Evolutionary conservation across 2,797 vertebrate species (phyloP), one percentile per base, ranked within the genome.

Genomic region (Myiothlypis coronata): DNA sequence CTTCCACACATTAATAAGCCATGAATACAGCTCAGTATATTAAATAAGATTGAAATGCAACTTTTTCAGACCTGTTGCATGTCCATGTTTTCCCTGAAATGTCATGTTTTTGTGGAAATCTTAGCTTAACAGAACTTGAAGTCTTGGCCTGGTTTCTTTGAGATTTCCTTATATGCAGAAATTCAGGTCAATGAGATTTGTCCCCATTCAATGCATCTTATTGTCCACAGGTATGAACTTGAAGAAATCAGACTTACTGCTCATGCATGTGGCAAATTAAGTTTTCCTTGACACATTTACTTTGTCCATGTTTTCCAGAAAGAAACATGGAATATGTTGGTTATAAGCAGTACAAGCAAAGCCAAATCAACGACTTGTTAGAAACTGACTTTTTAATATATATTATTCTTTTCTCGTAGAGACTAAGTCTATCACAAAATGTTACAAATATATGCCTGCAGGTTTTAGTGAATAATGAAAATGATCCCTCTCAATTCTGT

Each of bases 401-500:
- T n/a, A 2, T 55, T 35, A 30, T 41, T 65, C 8, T 95, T 28
- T 82, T 93, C 57, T 84, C 56, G 35, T 37, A 50, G 71, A 83
- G 39, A 32, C 37, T 46, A 87, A 56, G 50, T 85, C 56, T 87
- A 12, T 74, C 77, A 91, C 28, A 68, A 93, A 94, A 15, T 61
- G 12, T 72, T 94, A 44, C 5, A 95, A 81, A 70, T 50, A 78
- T 43, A 83, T 80, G 22, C 16, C 28, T 41, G 9, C 16, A 20
- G 90, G 67, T 91, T 94, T 71, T 77, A 87, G 57, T 35, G 8
- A 67, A 17, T 80, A 88, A 91, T 72, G 83, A 93, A 96, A 90
- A 87, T 52, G 7, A 92, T 83, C 20, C 64, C 35, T 74, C 61
- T 12, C 19, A 79, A 71, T 63, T 70, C 74, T 67, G 32, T 57